phyloP scores from a whole-genome alignment of 2,113 vertebrate species.

The Otocyon megalotis region DNA sequence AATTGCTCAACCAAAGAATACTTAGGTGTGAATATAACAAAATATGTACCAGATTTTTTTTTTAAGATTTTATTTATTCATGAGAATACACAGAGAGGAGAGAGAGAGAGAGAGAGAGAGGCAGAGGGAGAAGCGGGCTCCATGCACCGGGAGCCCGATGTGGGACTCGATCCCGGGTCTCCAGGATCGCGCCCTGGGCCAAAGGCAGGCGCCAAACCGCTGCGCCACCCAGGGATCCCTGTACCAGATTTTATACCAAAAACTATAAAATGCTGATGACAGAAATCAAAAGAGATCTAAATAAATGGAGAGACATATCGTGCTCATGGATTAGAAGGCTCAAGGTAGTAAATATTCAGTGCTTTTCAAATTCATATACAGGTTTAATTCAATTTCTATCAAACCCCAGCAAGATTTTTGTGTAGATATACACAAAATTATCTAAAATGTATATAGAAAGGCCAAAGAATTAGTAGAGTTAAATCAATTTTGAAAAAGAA shows the following conservation, averaged over 20 bases:
- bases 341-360: background rate
- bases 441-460: background rate
- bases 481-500: background rate
- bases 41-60: background rate
- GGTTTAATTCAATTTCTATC: background rate
- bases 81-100: too few species aligned
- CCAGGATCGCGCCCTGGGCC: too few species aligned
- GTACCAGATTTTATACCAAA: background rate
- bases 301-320: background rate
- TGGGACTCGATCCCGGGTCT: too few species aligned
- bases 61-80: too few species aligned
- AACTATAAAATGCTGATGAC: background rate
- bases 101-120: too few species aligned
- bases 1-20: background rate
- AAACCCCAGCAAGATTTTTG: background rate
- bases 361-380: background rate
- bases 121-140: too few species aligned
- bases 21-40: background rate
- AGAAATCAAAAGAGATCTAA: background rate
- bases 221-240: too few species aligned
- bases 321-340: background rate
- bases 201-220: too few species aligned
- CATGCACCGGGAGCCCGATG: too few species aligned
- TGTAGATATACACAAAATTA: background rate
- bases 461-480: background rate